A percentile compares a stretch with the other conserved stretches of the same genome.
Evolutionary conservation across 2,113 vertebrate species (phyloP).

Genomic region (Hypanus sabinus): DNA sequence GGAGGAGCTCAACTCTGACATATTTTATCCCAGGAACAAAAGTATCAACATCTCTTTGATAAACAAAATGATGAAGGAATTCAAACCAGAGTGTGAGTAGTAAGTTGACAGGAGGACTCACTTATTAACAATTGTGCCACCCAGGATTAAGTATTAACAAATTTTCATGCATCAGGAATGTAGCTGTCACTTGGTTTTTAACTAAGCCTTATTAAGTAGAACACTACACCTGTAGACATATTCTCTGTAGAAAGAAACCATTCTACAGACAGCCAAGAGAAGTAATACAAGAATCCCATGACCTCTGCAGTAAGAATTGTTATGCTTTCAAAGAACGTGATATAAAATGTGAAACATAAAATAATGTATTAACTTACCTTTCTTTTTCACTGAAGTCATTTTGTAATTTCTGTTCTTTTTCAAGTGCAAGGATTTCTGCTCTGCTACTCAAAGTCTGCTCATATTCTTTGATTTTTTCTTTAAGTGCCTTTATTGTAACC

Average conservation of each 20-base stretch:
- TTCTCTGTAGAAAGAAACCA: not conserved
- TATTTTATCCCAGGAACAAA: not conserved
- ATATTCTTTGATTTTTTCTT: slow-evolving; percentile 96
- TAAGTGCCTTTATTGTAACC: slow-evolving; percentile 97
- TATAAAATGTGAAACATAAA: not conserved
- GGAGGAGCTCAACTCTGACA: too few species aligned
- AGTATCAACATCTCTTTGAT: not conserved
- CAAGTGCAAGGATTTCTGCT: slow-evolving; percentile 87
- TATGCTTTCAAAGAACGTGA: not conserved
- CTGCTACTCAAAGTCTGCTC: slow-evolving; percentile 94
- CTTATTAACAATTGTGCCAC: not conserved
- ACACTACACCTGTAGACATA: not conserved
- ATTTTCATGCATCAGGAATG: not conserved
- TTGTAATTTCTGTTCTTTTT: slow-evolving; percentile 91
- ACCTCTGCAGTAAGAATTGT: not conserved
- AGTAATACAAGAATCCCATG: not conserved
- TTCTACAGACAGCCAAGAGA: not conserved
- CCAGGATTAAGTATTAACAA: not conserved
- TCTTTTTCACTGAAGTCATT: slow-evolving; percentile 96
- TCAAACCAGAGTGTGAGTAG: not conserved
- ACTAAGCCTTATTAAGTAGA: not conserved
- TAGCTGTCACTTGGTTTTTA: slow-evolving; percentile 2
- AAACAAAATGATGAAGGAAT: not conserved
- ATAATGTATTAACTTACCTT: slow-evolving; percentile 58
- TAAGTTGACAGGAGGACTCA: not conserved